Evolutionary conservation across 2,113 vertebrate genomes (phyloP), one percentile per base, ranked within the genome.

Genomic region (Macroglossus sobrinus): DNA sequence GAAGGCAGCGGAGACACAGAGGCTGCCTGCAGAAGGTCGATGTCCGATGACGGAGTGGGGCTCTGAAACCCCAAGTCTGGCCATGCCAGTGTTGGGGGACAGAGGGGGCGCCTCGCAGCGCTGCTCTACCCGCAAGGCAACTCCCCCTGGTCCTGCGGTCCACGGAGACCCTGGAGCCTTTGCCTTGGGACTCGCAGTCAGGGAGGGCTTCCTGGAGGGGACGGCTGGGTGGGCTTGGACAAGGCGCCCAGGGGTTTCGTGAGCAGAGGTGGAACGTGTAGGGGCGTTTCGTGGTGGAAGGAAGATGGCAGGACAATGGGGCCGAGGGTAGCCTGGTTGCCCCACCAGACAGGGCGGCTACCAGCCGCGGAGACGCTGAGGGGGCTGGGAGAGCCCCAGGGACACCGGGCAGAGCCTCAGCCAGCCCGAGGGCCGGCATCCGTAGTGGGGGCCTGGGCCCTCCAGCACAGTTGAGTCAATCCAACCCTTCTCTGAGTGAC

Each of bases 31-130:
- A 45, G 5, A 79, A 24, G 15, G 0, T 12, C 1, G 12, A 12
- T 69, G 80, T n/a, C 63, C 26, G n/a, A 28, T 10, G 13, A 26
- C 45, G 22, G n/a, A 4, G 3, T 38, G 38, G n/a, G 35, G 14
- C 9, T 55, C 4, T 47, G 13, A 33, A 47, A 4, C 18, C 7
- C 15, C 0, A 8, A 1, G 5, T 3, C 0, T 22, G 64, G 71
- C 21, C 55, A 30, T 40, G 30, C 28, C n/a, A 66, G 59, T 21
- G 0, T 0, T 0, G 2, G 71, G 30, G 14, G 30, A 2, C 1
- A n/a, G n/a, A 2, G 40, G 35, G 21, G 35, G 10, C 35, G 14
- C 2, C 26, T 6, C 2, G 21, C 12, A 13, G 12, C 10, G 2
- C 15, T 19, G 0, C 53, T 10, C 35, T 0, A 47, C 11, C 50